Percentiles rank a stretch among this genome's conserved stretches.
Conservation (phyloP, 2,888 invertebrate species). For the Drosophila mercatorum region DNA sequence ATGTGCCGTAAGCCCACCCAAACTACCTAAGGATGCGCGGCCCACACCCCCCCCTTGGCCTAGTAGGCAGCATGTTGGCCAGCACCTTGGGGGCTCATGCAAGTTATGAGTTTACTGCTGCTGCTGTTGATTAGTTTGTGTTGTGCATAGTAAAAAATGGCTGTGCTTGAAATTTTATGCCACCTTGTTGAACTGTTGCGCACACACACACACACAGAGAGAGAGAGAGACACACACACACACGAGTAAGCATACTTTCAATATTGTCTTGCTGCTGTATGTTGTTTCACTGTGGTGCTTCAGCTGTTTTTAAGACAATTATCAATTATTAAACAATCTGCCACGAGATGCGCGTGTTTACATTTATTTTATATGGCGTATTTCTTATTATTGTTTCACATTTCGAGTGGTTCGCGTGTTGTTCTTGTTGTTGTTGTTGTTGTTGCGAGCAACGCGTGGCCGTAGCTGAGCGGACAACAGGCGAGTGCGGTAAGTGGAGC, state of each 20-base stretch:
- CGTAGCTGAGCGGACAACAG: constrained; percentile 47
- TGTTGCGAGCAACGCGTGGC: constrained; percentile 55
- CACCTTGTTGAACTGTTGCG: constrained; percentile 63
- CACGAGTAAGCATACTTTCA: constrained; percentile 18
- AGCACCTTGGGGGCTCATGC: constrained; percentile 48
- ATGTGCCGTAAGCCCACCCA: constrained; percentile 25
- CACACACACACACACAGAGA: constrained; percentile 19
- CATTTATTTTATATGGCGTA: constrained; percentile 17
- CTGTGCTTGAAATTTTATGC: constrained; percentile 35
- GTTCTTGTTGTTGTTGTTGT: constrained; percentile 22
- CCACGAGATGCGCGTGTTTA: constrained; percentile 38
- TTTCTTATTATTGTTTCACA: constrained; percentile 48
- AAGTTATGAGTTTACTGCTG: constrained; percentile 38
- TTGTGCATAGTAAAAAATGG: constrained; percentile 48
- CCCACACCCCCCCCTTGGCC: background rate
- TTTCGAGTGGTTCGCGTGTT: constrained; percentile 23
- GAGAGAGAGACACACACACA: background rate
- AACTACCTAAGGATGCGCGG: constrained; percentile 3
- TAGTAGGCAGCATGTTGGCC: background rate
- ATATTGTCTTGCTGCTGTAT: background rate
- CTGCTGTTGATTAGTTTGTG: constrained; percentile 55
- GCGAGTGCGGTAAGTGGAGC: constrained; percentile 56
- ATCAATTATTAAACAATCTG: constrained; percentile 39
- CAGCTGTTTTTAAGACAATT: constrained; percentile 19
- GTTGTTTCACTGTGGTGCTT: constrained; percentile 4